Evolutionary conservation across 2,888 invertebrate species (phyloP), one percentile per base, ranked within the genome.

Genomic region (Cheilosia scutellata): DNA sequence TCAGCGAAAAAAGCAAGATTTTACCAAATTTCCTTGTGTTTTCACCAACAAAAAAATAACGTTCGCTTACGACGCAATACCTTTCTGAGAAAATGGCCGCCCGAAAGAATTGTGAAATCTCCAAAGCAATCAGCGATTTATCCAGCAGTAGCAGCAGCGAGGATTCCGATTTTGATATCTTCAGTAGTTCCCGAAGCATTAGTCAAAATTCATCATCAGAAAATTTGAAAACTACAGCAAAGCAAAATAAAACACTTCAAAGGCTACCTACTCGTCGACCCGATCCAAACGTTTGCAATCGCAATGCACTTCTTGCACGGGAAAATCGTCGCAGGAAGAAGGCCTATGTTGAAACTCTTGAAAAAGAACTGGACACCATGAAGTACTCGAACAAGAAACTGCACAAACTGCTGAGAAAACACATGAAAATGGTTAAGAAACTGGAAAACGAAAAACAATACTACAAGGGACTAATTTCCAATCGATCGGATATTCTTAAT

Each of bases 321-420:
- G 94, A 94, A 89, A 95, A 95, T 89, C 93, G 95, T 1, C 92
- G 93, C 2, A 93, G 93, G 55, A 95, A 95, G 88, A 95, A 95
- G 89, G 93, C 93, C 40, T 94, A 95, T 88, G 88, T 95, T 25
- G 93, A 94, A 76, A 93, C 92, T 16, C 91, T 95, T 16, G 95
- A 95, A 89, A 92, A 91, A 33, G 93, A 94, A 84, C 89, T 94
- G 0, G 88, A 91, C 0, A 89, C 91, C 11, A 91, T 93, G 37
- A 93, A 93, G 51, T 89, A 89, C 7, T 93, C 93, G 31, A 94
- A 94, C 88, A 92, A 92, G 74, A 92, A 92, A 9, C 90, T 94
- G n/a, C 89, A 91, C 0, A 92, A 92, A 70, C 91, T 93, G 0
- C 89, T 94, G 1, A 92, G 93, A 40, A 92, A 93, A 29, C 94